Percentiles rank a stretch among this genome's conserved stretches.
These are phyloP conservation scores for Zosterops japonicus DNA, from an alignment of 2,113 vertebrate species.

Conservation along the genomic window DNA sequence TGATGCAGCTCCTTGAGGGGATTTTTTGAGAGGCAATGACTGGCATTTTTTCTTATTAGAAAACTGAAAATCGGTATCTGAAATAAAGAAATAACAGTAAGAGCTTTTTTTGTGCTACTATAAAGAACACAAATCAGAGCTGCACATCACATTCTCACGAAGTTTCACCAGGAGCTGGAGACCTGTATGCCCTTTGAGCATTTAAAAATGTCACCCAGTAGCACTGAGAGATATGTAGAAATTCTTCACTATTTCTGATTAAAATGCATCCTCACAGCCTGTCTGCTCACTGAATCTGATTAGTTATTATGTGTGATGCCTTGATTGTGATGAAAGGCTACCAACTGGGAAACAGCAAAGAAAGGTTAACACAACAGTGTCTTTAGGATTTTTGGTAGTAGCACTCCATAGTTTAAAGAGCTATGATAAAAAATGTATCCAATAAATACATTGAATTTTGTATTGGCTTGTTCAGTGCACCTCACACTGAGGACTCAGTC, in stretches of 20 bases:
- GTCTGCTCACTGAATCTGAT: constrained; percentile 31
- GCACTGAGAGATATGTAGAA: neutral
- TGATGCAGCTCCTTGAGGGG: neutral
- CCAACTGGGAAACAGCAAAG: neutral
- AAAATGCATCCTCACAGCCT: constrained; percentile 36
- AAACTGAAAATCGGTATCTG: neutral
- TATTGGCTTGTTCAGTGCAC: neutral
- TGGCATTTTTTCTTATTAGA: neutral
- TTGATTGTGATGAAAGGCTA: constrained; percentile 28
- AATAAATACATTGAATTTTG: neutral
- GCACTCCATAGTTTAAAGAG: neutral
- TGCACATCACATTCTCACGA: neutral
- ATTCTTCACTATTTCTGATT: constrained; percentile 5
- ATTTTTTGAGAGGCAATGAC: neutral
- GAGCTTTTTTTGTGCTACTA: neutral
- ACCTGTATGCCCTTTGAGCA: neutral
- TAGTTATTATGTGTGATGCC: constrained; percentile 6
- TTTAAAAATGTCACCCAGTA: constrained; percentile 47
- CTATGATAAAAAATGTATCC: neutral
- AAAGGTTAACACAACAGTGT: neutral
- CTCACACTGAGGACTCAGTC: neutral
- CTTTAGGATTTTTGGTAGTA: neutral
- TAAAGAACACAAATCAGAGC: constrained; percentile 10
- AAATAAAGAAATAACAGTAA: neutral
- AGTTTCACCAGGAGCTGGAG: neutral